Base-by-base conservation (phyloP, 2,797 vertebrate species). In the Artibeus lituratus region DNA sequence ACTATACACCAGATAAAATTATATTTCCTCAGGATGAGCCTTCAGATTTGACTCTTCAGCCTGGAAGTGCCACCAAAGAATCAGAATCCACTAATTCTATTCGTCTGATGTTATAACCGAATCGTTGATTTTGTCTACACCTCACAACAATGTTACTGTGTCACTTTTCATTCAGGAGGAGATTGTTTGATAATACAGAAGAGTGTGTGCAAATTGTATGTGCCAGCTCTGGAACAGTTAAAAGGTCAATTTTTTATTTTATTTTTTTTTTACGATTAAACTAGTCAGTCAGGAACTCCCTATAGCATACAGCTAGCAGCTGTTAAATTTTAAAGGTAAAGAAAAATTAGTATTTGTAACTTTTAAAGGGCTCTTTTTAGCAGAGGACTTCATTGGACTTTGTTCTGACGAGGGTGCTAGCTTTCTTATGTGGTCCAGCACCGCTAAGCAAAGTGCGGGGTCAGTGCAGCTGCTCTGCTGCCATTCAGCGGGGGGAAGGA, bases 1-100 rank as follows among this genome's bases (percentile, higher is more conserved):
- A 99, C 94, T 99, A 99, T 98, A 99, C 99, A 0, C 99, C 99
- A n/a, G 99, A 99, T 97, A 99, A 99, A 98, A 98, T 99, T 80
- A 98, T 98, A 6, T 99, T 99, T 97, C 99, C 99, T 97, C 99
- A 99, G 89, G 99, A 99, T 0, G 99, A 99, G 97, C 98, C 99
- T 88, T 98, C 99, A 87, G 99, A 99, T 97, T 76, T 98, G 94
- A 98, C 98, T 76, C 98, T 98, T 96, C 98, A 99, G 96, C 98
- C 99, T 81, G 99, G 98, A 85, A 98, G 98, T 95, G 98, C 99
- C 89, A 98, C 98, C 98, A 99, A 99, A 99, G 99, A 99, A 97
- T 98, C 99, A 1, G 99, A 98, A 93, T 97, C 98, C 39, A 94
- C 98, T 90, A 99, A 98, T 82, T 99, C 99, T 55, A 98, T 99